Percentiles rank a stretch among this genome's conserved stretches.
phyloP scores from a whole-genome alignment of 2,888 invertebrate species.

The Quadriops clusia region DNA sequence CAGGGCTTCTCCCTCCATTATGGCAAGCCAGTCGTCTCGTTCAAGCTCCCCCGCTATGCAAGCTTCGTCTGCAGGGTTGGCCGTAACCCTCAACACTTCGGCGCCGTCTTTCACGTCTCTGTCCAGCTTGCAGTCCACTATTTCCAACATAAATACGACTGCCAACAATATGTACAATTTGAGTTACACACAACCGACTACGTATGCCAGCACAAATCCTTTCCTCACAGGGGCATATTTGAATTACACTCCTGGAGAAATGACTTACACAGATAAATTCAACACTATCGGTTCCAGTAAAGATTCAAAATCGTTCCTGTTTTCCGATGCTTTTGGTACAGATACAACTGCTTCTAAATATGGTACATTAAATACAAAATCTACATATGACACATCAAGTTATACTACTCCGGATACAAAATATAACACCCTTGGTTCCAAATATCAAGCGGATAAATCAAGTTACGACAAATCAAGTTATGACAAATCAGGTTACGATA shows the following conservation, averaged over 20 bases:
- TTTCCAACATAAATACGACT: conserved; percentile 30
- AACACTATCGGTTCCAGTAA: conserved; percentile 31
- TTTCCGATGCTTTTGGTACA: conserved; percentile 19
- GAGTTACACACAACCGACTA: conserved; percentile 26
- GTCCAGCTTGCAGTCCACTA: conserved; percentile 29
- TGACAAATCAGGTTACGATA: no score
- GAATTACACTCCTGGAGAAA: conserved; percentile 29
- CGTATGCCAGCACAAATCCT: conserved; percentile 46
- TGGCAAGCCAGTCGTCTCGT: conserved; percentile 22
- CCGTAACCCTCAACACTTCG: conserved; percentile 45
- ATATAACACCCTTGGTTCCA: conserved; percentile 26
- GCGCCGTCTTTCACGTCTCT: conserved; percentile 32
- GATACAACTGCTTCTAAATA: conserved; percentile 21
- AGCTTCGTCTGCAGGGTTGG: conserved; percentile 49
- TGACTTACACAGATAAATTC: conserved; percentile 28
- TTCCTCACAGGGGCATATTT: conserved; percentile 42
- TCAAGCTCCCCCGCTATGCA: conserved; percentile 37
- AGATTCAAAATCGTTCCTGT: conserved; percentile 28
- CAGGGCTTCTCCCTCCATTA: conserved; percentile 37
- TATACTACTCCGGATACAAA: conserved; percentile 20
- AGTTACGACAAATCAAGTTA: no score
- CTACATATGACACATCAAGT: conserved; percentile 21
- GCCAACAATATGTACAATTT: conserved; percentile 27
- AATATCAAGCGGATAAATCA: no score
- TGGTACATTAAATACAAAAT: conserved; percentile 23